Percentiles rank a stretch among this genome's conserved stretches.
phyloP scores from a whole-genome alignment of 1,140 invertebrate species.

The Dreissena rostriformis region DNA sequence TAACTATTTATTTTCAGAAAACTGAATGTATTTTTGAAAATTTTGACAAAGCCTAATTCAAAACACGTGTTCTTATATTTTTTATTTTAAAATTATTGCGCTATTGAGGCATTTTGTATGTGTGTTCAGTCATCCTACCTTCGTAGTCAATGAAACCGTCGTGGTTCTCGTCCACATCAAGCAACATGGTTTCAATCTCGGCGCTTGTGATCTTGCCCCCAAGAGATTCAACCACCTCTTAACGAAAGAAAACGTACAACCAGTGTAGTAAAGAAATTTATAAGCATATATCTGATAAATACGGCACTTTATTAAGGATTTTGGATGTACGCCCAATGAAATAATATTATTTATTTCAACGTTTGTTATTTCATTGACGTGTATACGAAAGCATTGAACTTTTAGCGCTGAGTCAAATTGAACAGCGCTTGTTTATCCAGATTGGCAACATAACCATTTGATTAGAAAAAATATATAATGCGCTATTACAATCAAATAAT shows the following conservation, averaged over 20 bases:
- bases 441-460: too few species aligned
- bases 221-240: constrained; percentile 29
- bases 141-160: constrained; percentile 83
- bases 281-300: too few species aligned
- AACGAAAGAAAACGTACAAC: background rate
- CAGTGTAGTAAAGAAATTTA: too few species aligned
- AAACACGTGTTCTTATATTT: background rate
- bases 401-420: too few species aligned
- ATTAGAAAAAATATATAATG: too few species aligned
- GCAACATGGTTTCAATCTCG: constrained; percentile 96
- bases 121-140: constrained; percentile 35
- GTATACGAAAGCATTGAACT: too few species aligned
- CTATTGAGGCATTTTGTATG: background rate
- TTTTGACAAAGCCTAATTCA: background rate
- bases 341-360: too few species aligned
- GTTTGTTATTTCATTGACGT: too few species aligned
- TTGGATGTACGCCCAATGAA: too few species aligned
- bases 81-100: background rate
- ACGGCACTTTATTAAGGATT: too few species aligned
- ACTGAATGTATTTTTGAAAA: background rate
- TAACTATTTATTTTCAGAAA: background rate
- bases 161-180: constrained; percentile 93
- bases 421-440: too few species aligned
- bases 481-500: too few species aligned
- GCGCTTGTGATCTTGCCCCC: constrained; percentile 91